Percentiles rank a stretch among this genome's conserved stretches.
Conservation (phyloP, 2,113 vertebrate genomes). For the Larimichthys crocea region DNA sequence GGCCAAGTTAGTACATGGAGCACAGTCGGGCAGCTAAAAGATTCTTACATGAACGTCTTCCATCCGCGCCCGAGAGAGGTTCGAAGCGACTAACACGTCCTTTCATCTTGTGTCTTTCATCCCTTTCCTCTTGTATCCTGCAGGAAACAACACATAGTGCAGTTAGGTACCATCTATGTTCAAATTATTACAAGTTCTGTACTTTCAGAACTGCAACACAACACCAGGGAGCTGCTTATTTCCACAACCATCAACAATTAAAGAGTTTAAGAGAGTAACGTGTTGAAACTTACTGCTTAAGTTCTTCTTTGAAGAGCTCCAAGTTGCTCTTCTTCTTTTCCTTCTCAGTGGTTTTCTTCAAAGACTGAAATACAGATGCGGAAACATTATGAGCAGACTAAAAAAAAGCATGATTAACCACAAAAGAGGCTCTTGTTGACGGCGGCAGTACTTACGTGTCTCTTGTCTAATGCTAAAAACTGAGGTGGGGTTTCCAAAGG, state of each 20-base stretch:
- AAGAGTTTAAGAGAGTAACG: neutral
- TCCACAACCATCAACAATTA: neutral
- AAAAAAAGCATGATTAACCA: slow-evolving; percentile 3
- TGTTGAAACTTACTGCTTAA: slow-evolving; percentile 93
- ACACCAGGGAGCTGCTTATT: neutral
- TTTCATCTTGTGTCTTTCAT: slow-evolving; percentile 97
- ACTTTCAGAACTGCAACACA: neutral
- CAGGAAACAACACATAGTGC: slow-evolving; percentile 2
- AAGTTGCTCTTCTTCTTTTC: slow-evolving; percentile 99
- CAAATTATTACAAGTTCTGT: neutral
- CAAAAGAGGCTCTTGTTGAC: neutral
- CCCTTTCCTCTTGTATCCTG: slow-evolving; percentile 98
- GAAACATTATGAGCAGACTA: neutral
- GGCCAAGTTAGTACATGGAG: slow-evolving; percentile 21
- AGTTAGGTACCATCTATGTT: neutral
- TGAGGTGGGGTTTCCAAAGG: slow-evolving; percentile 93
- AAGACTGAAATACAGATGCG: slow-evolving; percentile 83
- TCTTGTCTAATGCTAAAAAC: slow-evolving; percentile 93
- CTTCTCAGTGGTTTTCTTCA: slow-evolving; percentile 93
- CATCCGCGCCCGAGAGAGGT: slow-evolving; percentile 91
- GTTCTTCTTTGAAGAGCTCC: slow-evolving; percentile 99
- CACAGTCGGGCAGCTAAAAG: neutral
- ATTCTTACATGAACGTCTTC: slow-evolving; percentile 93
- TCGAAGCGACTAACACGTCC: slow-evolving; percentile 98
- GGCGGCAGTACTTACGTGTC: slow-evolving; percentile 87